Base-by-base conservation (phyloP, 2,113 vertebrate species). In the Rattus rattus region DNA sequence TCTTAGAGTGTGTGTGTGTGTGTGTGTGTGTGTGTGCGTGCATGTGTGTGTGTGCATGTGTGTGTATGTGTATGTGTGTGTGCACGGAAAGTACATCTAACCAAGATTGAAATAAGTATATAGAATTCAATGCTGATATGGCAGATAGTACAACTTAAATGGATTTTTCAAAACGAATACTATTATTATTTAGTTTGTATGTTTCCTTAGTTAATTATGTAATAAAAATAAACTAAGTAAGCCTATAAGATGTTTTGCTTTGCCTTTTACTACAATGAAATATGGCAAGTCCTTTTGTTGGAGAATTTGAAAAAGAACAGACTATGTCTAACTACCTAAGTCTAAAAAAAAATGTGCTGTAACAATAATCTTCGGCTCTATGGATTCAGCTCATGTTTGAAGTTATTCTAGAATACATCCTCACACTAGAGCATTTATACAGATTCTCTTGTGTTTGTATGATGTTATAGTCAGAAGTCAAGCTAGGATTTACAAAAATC, bases 201-300 rank as follows among this genome's bases (percentile, higher is more conserved):
- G 7, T 80, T 85, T 94, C 54, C 77, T 93, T 77, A 76, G n/a
- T 59, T 96, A 92, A 56, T 30, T 90, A 49, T 85, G 7, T 96
- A 72, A 94, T 94, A 92, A 91, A 96, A 90, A 14, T 70, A 80
- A n/a, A 59, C 43, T 69, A 92, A 61, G 54, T 69, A 88, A 67
- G 56, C 6, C 63, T 77, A 85, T 80, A 16, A 88, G 81, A 76
- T 80, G 19, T 43, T 56, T 39, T 94, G 54, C 43, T 90, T 94
- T 92, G 28, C 16, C 65, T 52, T 83, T 47, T 54, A 72, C 26
- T 33, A 9, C 8, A 88, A 39, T 28, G 94, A 49, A 87, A 16
- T 59, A 28, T 79, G 49, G 87, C 80, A 89, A 84, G 63, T 76
- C 17, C 17, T 81, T 86, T 95, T 65, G 56, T n/a, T 83, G 43